Conservation (phyloP, 2,797 vertebrate species). For the Carduelis carduelis region DNA sequence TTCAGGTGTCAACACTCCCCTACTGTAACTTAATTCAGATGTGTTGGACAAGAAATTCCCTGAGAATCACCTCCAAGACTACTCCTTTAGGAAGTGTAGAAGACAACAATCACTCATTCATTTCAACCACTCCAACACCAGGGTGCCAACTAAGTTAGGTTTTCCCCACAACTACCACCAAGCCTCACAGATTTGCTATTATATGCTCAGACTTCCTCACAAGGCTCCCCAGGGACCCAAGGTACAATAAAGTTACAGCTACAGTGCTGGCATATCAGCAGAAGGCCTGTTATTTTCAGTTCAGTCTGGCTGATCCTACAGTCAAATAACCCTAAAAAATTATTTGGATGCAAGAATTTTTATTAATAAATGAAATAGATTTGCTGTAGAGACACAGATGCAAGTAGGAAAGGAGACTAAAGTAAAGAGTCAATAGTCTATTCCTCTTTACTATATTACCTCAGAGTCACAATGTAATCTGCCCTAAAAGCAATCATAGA, state of each 20-base stretch:
- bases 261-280: neutral
- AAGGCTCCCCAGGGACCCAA: neutral
- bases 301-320: neutral
- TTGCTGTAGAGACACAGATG: neutral
- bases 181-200: neutral
- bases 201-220: neutral
- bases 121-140: neutral
- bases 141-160: neutral
- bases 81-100: neutral
- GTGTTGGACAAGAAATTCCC: neutral
- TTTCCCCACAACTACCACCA: fast-evolving
- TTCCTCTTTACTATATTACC: neutral
- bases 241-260: neutral
- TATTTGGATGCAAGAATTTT: neutral
- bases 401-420: neutral
- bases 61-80: neutral
- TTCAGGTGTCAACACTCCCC: neutral
- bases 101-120: fast-evolving
- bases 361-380: neutral
- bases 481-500: neutral
- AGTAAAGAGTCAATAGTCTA: neutral
- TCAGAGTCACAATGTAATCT: neutral
- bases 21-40: neutral
- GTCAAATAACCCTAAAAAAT: neutral
- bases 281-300: neutral